Base-by-base conservation (phyloP, 2,888 invertebrate genomes). In the Zhengitettix transpicula region DNA sequence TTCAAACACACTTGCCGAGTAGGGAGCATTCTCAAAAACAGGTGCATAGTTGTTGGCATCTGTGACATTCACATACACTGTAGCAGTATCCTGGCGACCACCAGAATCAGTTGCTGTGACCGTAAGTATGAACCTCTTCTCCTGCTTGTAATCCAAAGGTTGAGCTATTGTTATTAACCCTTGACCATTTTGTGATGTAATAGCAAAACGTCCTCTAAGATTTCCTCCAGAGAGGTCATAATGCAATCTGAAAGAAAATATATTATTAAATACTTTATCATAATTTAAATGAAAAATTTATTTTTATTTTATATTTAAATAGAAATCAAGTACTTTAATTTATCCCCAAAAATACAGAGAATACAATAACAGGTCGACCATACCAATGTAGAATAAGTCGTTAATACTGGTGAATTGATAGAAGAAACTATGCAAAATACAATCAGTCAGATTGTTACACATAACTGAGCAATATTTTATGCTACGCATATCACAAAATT, bases 41-140 rank as follows among this genome's bases (percentile, higher is more conserved):
- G 96, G 96, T 0, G 92, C 85, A 70, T 87, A 91, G 69, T 95
- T 94, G 72, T 97, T 97, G 0, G 95, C 94, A 73, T 96, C 96
- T 0, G 92, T 88, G 0, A 99, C 83, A 69, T 94, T 93, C 7
- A 98, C 87, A 69, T 91, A 88, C 14, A 97, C 89, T 58, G 89
- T 85, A 0, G 94, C 89, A 0, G 89, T 87, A 67, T 95, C 96
- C 1, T 84, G 85, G 55, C 91, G 77, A 0, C 92, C 91, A 0
- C 93, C 94, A 0, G 89, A 85, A 72, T 97, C 97, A 0, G 91
- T 86, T 0, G 95, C 96, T 0, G 88, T 87, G 0, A 89, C 82
- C 0, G 89, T 89, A n/a, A 92, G 75, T 0, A 92, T 82, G 68
- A 91, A 94, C 60, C 90, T 78, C 63, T 89, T 83, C 67, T 95